phyloP scores from a whole-genome alignment of 1,140 invertebrate genomes.

The Vollenhovia emeryi region DNA sequence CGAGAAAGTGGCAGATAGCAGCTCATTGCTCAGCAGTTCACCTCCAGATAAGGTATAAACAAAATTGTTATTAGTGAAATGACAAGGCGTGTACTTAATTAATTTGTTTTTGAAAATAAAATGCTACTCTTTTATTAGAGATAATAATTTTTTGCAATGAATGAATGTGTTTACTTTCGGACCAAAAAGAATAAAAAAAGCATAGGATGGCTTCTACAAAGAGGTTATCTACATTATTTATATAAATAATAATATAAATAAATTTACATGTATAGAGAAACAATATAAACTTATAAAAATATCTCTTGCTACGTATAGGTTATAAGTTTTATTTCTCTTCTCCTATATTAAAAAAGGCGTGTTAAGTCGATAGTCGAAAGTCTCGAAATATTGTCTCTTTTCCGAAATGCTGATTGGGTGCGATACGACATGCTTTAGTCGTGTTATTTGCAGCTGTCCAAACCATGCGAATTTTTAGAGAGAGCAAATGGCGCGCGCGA shows the following conservation, averaged over 20 bases:
- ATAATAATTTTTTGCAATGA: neutral
- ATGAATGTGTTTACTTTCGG: neutral
- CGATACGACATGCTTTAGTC: too few species aligned
- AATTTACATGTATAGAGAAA: neutral
- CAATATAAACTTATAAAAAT: neutral
- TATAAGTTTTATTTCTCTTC: neutral
- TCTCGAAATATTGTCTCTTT: too few species aligned
- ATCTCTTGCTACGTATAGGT: neutral
- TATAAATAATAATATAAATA: neutral
- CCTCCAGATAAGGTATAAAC: constrained; percentile 55
- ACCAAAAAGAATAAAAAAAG: neutral
- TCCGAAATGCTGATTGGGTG: too few species aligned
- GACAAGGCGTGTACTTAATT: neutral
- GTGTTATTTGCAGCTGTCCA: too few species aligned
- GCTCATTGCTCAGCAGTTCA: neutral
- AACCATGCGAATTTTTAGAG: too few species aligned
- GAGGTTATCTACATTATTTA: too few species aligned
- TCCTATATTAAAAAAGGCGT: too few species aligned
- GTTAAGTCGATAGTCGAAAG: too few species aligned
- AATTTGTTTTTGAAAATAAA: neutral
- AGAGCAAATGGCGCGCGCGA: too few species aligned
- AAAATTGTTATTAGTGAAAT: constrained; percentile 14
- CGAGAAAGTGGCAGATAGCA: neutral
- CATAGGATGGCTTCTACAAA: neutral
- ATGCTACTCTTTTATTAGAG: neutral